These are phyloP conservation scores for Serrognathus titanus DNA, from an alignment of 2,888 invertebrate species.

Conservation along the genomic window DNA sequence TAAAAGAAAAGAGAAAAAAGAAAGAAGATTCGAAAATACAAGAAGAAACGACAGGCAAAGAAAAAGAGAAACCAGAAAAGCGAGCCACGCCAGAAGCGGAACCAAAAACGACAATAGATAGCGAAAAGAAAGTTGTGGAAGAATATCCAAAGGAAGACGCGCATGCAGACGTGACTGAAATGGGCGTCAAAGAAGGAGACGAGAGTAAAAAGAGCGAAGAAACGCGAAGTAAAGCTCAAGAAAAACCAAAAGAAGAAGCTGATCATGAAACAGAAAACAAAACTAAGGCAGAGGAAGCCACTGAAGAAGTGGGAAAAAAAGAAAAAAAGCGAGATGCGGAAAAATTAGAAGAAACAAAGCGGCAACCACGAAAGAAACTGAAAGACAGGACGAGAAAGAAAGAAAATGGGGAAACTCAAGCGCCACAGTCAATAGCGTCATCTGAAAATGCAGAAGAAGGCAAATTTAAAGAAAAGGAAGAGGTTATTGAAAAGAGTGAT, in stretches of 20 bases:
- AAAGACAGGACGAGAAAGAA: slow-evolving; percentile 36
- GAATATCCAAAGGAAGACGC: slow-evolving; percentile 11
- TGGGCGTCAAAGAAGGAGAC: slow-evolving; percentile 13
- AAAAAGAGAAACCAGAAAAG: slow-evolving; percentile 23
- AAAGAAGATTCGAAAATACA: slow-evolving; percentile 42
- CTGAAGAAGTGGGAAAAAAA: slow-evolving; percentile 25
- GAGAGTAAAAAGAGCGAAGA: slow-evolving; percentile 23
- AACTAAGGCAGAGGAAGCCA: slow-evolving; percentile 20
- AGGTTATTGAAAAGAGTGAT: slow-evolving; percentile 42
- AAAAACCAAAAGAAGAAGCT: slow-evolving; percentile 18
- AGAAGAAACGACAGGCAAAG: slow-evolving; percentile 29
- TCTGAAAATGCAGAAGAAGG: slow-evolving; percentile 38
- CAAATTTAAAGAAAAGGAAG: slow-evolving; percentile 24
- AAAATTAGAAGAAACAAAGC: slow-evolving; percentile 21
- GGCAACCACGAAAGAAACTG: slow-evolving; percentile 39
- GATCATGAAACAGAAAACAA: slow-evolving; percentile 12
- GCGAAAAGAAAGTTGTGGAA: slow-evolving; percentile 17
- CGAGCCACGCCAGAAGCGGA: slow-evolving; percentile 20
- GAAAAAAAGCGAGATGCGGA: slow-evolving; percentile 27
- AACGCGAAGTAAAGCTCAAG: slow-evolving; percentile 17
- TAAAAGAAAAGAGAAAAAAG: slow-evolving; percentile 41
- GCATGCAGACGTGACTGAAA: slow-evolving; percentile 13
- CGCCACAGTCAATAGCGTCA: slow-evolving; percentile 38
- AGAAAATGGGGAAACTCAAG: slow-evolving; percentile 41
- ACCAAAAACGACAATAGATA: slow-evolving; percentile 23